These are phyloP conservation scores for Dasypogon diadema DNA, from an alignment of 2,888 invertebrate genomes.

Conservation along the genomic window DNA sequence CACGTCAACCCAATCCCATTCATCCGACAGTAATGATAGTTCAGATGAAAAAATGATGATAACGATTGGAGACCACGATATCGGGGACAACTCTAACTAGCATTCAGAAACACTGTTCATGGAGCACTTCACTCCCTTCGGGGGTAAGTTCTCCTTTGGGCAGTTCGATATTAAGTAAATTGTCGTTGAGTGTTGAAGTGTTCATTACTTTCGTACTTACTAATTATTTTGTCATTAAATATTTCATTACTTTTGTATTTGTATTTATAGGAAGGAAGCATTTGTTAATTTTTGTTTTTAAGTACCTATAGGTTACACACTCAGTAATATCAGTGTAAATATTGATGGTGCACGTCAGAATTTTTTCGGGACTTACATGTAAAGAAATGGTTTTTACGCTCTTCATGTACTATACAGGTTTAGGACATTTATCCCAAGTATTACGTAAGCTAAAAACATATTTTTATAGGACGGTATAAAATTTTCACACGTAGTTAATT, in stretches of 20 bases:
- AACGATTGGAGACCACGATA: slow-evolving; percentile 61
- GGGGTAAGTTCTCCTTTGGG: slow-evolving; percentile 54
- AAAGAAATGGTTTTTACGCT: slow-evolving; percentile 24
- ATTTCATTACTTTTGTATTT: not conserved
- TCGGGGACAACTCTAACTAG: slow-evolving; percentile 68
- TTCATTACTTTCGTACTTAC: slow-evolving; percentile 19
- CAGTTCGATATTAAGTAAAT: slow-evolving; percentile 55
- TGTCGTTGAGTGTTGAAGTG: slow-evolving; percentile 18
- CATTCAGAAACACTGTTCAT: slow-evolving; percentile 72
- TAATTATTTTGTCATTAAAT: not conserved
- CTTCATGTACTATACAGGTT: slow-evolving; percentile 34
- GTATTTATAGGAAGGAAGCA: not conserved
- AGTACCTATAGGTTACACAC: not conserved
- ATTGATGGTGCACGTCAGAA: not conserved
- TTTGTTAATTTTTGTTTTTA: slow-evolving; percentile 9
- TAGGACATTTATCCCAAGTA: slow-evolving; percentile 24
- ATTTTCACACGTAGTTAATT: slow-evolving; percentile 29
- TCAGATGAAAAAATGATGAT: slow-evolving; percentile 82
- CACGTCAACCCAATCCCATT: slow-evolving; percentile 79
- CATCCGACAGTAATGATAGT: slow-evolving; percentile 78
- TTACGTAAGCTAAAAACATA: slow-evolving; percentile 32
- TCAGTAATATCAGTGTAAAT: not conserved
- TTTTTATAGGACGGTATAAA: slow-evolving; percentile 36
- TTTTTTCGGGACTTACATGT: not conserved
- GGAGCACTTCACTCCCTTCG: slow-evolving; percentile 71